These are phyloP conservation scores for Emydoidea blandingii DNA, from an alignment of 2,797 vertebrate species.

Conservation along the genomic window DNA sequence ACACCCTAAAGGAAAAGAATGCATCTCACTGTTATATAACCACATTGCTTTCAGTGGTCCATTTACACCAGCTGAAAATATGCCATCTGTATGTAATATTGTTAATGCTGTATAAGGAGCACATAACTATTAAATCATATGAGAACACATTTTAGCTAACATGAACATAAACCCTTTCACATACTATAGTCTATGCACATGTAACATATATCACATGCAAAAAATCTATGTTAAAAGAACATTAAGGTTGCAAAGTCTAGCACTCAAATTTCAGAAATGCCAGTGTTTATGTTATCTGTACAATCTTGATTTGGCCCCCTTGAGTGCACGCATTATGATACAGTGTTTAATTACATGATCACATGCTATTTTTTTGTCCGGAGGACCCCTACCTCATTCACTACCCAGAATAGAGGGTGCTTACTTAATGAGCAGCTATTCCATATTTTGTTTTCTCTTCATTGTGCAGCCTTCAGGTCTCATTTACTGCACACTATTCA, in stretches of 20 bases:
- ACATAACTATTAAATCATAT: background rate
- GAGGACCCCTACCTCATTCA: background rate
- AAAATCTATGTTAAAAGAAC: background rate
- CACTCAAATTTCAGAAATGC: background rate
- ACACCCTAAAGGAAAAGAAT: slow-evolving; percentile 31
- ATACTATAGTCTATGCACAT: background rate
- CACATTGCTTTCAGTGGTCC: slow-evolving; percentile 17
- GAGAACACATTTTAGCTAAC: background rate
- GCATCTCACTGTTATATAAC: slow-evolving; percentile 16
- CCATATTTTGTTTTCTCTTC: background rate
- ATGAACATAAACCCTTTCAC: background rate
- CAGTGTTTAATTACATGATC: background rate
- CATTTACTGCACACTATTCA: background rate
- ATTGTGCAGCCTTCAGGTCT: background rate
- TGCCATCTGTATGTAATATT: background rate
- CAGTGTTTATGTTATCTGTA: background rate
- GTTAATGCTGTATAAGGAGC: slow-evolving; percentile 18
- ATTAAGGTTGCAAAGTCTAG: background rate
- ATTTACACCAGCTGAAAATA: background rate
- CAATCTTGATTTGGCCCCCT: background rate
- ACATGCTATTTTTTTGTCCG: background rate
- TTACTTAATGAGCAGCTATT: background rate
- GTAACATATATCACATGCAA: background rate
- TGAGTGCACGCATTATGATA: background rate
- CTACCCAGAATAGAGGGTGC: background rate